Evolutionary conservation across 2,113 vertebrate genomes (phyloP).

Genomic region (Cebus imitator): DNA sequence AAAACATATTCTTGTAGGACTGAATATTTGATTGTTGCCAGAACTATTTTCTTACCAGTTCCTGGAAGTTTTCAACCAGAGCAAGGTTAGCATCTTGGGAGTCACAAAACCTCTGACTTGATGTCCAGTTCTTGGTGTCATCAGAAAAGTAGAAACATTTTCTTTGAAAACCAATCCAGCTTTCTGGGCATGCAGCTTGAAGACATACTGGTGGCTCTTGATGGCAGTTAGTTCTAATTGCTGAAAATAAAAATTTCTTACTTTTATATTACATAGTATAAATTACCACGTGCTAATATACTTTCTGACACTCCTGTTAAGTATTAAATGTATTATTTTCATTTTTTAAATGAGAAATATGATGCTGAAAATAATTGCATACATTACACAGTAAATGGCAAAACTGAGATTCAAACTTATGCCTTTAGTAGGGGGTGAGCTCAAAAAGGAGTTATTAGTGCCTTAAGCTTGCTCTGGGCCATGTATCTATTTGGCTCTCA

Average conservation of each 20-base stretch:
- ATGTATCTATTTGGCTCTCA: neutral
- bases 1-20: neutral
- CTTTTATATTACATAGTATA: neutral
- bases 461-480: neutral
- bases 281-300: neutral
- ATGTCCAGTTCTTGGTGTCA: constrained; percentile 24
- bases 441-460: neutral
- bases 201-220: neutral
- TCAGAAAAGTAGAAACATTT: constrained; percentile 48
- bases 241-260: neutral
- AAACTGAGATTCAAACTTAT: neutral
- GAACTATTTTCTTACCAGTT: constrained; percentile 35
- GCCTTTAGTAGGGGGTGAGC: neutral
- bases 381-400: neutral
- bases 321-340: neutral
- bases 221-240: neutral
- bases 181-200: neutral
- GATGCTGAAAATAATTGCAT: neutral
- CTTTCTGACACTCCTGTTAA: neutral
- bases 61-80: neutral
- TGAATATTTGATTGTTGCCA: neutral
- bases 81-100: neutral
- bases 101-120: constrained; percentile 7
- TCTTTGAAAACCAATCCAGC: constrained; percentile 42
- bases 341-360: neutral